Percentiles rank a stretch among this genome's conserved stretches.
These are phyloP conservation scores for Bellardia pandia DNA, from an alignment of 2,888 invertebrate species.

Conservation along the genomic window DNA sequence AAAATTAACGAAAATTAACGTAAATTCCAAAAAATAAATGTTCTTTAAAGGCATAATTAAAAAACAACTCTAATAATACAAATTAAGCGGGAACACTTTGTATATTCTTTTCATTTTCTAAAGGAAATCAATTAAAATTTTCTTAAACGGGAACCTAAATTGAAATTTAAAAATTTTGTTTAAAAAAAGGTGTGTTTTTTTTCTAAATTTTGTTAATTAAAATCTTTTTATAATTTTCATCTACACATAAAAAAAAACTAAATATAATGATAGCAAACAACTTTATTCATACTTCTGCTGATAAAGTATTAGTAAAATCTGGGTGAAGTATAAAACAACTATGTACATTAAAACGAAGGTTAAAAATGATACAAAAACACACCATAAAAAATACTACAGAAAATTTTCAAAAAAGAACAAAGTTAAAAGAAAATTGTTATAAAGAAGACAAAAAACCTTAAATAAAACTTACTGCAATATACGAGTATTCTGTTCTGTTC, in stretches of 20 bases:
- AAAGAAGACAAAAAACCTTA: slow-evolving; percentile 17
- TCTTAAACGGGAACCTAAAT: background rate
- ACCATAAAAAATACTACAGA: no score
- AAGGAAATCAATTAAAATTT: background rate
- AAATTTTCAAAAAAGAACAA: background rate
- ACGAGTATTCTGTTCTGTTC: slow-evolving; percentile 24
- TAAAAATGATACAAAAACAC: background rate
- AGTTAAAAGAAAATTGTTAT: background rate
- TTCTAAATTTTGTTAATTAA: no score
- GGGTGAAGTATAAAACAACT: background rate
- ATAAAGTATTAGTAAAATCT: slow-evolving; percentile 1
- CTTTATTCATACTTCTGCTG: background rate
- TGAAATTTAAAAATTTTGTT: background rate
- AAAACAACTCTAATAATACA: background rate
- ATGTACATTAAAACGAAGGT: background rate
- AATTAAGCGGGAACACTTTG: background rate
- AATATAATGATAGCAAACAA: background rate
- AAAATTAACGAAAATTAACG: background rate
- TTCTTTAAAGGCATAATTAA: slow-evolving; percentile 17
- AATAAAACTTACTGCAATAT: slow-evolving; percentile 37
- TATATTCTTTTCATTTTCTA: background rate
- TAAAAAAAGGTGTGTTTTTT: slow-evolving; percentile 5
- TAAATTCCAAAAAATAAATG: background rate
- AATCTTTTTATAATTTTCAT: no score
- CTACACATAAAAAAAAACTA: slow-evolving; percentile 9